phyloP scores from a whole-genome alignment of 1,140 invertebrate genomes.

The Heliconius hermathena region DNA sequence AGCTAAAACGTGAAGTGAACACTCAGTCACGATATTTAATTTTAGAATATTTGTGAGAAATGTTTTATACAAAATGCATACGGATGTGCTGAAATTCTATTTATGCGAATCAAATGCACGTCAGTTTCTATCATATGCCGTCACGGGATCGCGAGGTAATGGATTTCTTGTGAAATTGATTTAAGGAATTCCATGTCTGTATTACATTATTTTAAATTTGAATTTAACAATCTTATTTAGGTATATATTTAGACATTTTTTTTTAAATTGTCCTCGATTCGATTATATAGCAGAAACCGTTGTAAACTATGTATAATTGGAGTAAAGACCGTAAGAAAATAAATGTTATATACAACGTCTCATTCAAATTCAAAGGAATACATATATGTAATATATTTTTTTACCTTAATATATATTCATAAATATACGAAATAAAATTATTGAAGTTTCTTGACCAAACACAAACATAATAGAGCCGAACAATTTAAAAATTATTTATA shows the following conservation, averaged over 20 bases:
- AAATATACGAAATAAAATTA: too few relatives aligned
- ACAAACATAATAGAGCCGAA: neutral
- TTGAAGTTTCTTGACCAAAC: too few relatives aligned
- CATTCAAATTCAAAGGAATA: too few relatives aligned
- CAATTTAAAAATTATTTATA: neutral
- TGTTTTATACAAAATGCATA: slow-evolving; percentile 39
- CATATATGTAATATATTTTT: too few relatives aligned
- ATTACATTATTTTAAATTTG: neutral
- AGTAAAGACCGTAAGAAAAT: too few relatives aligned
- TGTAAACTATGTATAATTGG: too few relatives aligned
- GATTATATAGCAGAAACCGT: too few relatives aligned
- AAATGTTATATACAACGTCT: too few relatives aligned
- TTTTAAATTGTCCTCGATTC: too few relatives aligned
- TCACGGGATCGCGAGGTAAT: slow-evolving; percentile 31
- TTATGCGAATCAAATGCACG: slow-evolving; percentile 44
- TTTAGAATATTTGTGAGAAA: slow-evolving; percentile 41
- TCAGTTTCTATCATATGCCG: slow-evolving; percentile 34
- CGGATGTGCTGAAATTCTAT: slow-evolving; percentile 53
- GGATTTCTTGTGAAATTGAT: slow-evolving; percentile 39
- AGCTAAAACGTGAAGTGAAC: slow-evolving; percentile 31
- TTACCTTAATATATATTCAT: too few relatives aligned
- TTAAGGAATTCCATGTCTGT: slow-evolving; percentile 6
- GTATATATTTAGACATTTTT: too few relatives aligned
- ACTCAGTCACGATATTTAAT: slow-evolving; percentile 44
- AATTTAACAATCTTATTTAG: too few relatives aligned